Evolutionary conservation across 92 coral and sea anemone genomes (phyloP).

Genomic region (Plumapathes pennacea): DNA sequence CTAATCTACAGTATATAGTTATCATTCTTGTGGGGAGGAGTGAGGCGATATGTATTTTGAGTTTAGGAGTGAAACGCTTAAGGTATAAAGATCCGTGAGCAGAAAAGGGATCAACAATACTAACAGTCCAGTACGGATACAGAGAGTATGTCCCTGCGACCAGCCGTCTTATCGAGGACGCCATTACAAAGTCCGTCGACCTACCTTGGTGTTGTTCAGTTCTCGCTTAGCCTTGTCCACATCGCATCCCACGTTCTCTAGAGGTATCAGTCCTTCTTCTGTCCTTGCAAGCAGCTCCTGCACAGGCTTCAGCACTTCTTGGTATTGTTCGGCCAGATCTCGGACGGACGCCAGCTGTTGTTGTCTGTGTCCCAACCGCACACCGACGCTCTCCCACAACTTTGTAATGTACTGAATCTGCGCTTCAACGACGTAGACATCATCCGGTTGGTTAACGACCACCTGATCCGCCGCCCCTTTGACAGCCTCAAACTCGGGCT

Average conservation of each 20-base stretch:
- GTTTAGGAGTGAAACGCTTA: too few relatives aligned
- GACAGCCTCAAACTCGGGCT: conserved; percentile 66
- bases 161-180: too few relatives aligned
- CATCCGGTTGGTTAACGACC: conserved; percentile 71
- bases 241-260: conserved; percentile 72
- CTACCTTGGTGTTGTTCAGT: conserved; percentile 76
- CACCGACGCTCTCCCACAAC: conserved; percentile 65
- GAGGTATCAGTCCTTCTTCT: conserved; percentile 65
- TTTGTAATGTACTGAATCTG: conserved; percentile 77
- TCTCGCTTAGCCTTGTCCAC: conserved; percentile 73
- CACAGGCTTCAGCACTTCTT: conserved; percentile 69
- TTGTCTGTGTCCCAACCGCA: conserved; percentile 63
- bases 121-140: too few relatives aligned
- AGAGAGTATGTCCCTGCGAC: too few relatives aligned
- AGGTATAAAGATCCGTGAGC: too few relatives aligned
- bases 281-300: conserved; percentile 73
- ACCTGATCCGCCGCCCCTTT: conserved; percentile 66
- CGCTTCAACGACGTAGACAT: conserved; percentile 92
- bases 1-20: too few relatives aligned
- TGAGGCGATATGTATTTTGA: too few relatives aligned
- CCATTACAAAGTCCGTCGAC: too few relatives aligned
- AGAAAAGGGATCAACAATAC: too few relatives aligned
- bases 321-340: conserved; percentile 76
- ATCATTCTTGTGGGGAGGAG: too few relatives aligned
- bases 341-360: conserved; percentile 63